Base-by-base conservation (phyloP, 2,888 invertebrate genomes). In the Cyrtodaria siliqua region DNA sequence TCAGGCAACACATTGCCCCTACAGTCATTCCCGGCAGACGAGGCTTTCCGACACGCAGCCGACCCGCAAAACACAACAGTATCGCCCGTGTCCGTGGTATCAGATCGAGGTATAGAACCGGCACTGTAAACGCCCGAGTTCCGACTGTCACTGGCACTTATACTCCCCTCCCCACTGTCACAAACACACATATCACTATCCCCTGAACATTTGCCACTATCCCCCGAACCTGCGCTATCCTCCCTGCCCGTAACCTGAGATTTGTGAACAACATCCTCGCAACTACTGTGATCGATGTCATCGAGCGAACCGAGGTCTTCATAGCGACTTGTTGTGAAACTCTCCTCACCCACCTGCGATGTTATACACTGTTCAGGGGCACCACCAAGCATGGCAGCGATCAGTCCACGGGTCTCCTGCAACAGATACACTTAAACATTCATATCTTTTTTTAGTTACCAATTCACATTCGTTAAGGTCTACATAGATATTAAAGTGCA, bases 321-420 rank as follows among this genome's bases (percentile, higher is more conserved):
- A 16, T 53, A 70, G 0, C 70, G 75, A 40, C 69, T 68, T 6
- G 57, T 42, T 3, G 61, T 74, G 42, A 75, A 72, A 47, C 75
- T 69, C 24, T 78, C 78, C 26, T 78, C 78, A 0, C 60, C 72
- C 4, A 69, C 61, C n/a, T 57, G 49, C n/a, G 55, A 50, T 6
- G 68, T 71, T 29, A 78, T 38, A 53, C 78, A 78, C 33, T 42
- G 27, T 27, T 77, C 79, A 33, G 74, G 75, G 44, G 76, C 73
- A 16, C 83, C 83, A 18, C 80, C 74, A 57, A 87, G 44, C 86
- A 87, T 86, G 26, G 83, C 84, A 1, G 83, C 87, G 8, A 87
- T 83, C 55, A 87, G 62, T 16, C 83, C 85, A 18, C 82, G 64
- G 2, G 78, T 82, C 66, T 87, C 85, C 86, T 87, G 68, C 6